phyloP scores from a whole-genome alignment of 2,888 invertebrate species.

The Phalera bucephala region DNA sequence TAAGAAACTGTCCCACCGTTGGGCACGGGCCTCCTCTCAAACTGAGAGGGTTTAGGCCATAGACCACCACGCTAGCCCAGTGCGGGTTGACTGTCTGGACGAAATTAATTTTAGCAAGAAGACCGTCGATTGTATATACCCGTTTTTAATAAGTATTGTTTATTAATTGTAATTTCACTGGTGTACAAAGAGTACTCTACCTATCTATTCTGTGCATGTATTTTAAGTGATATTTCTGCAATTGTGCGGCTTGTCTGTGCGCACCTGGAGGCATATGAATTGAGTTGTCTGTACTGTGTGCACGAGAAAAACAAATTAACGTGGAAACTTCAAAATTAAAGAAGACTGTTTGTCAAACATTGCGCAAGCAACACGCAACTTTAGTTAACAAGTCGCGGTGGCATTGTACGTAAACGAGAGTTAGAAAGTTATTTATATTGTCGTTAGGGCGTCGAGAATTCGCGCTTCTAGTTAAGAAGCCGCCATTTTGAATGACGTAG shows the following conservation, averaged over 20 bases:
- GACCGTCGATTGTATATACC: too few relatives aligned
- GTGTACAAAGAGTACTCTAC: too few relatives aligned
- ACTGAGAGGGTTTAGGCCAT: too few relatives aligned
- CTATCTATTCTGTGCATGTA: background rate
- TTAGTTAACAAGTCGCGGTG: constrained; percentile 7
- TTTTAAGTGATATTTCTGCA: background rate
- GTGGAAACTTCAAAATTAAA: constrained; percentile 25
- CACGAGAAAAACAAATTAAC: constrained; percentile 32
- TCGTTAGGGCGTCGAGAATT: constrained; percentile 1
- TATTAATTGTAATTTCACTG: too few relatives aligned
- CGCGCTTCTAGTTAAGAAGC: background rate
- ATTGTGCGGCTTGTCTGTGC: background rate
- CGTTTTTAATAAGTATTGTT: too few relatives aligned
- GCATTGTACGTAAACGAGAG: constrained; percentile 3
- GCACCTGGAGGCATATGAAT: constrained; percentile 32
- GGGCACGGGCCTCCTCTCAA: too few relatives aligned
- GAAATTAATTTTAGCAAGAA: too few relatives aligned
- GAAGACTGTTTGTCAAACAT: constrained; percentile 5
- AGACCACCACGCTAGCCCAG: too few relatives aligned
- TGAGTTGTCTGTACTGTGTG: constrained; percentile 40
- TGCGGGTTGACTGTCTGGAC: too few relatives aligned
- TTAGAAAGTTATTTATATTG: constrained; percentile 4
- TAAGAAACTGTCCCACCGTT: too few relatives aligned
- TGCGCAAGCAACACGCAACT: constrained; percentile 7
- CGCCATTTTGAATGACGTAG: constrained; percentile 1